phyloP scores from a whole-genome alignment of 2,113 vertebrate genomes.

The Danionella cerebrum region DNA sequence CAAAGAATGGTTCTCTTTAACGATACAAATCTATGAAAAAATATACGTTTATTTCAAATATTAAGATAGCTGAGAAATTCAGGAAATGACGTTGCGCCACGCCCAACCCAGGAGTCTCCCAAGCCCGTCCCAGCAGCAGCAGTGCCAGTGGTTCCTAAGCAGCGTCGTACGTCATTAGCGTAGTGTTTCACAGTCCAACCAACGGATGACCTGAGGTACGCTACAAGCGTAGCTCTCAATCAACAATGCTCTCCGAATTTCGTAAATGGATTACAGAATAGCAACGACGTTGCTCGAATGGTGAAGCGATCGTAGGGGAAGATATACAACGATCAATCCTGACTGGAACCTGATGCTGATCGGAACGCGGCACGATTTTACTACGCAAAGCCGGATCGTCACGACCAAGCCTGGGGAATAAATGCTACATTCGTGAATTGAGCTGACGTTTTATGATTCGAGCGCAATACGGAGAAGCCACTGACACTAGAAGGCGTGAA shows the following conservation, averaged over 20 bases:
- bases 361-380: background rate
- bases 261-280: slow-evolving; percentile 24
- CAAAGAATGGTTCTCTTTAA: too few species aligned
- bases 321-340: slow-evolving; percentile 37
- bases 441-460: background rate
- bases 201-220: slow-evolving; percentile 27
- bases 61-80: slow-evolving; percentile 11
- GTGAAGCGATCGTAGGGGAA: slow-evolving; percentile 36
- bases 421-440: background rate
- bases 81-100: slow-evolving; percentile 28
- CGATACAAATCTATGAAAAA: too few species aligned
- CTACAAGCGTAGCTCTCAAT: background rate
- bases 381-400: background rate
- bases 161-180: slow-evolving; percentile 17
- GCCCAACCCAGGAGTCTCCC: background rate
- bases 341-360: slow-evolving; percentile 39
- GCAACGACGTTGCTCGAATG: slow-evolving; percentile 21
- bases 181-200: background rate
- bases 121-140: background rate
- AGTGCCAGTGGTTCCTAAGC: slow-evolving; percentile 16
- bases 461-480: background rate
- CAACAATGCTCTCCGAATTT: background rate
- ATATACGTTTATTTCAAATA: background rate
- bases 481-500: slow-evolving; percentile 14
- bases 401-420: background rate